phyloP scores from a whole-genome alignment of 2,113 vertebrate species.

The Phalacrocorax carbo region DNA sequence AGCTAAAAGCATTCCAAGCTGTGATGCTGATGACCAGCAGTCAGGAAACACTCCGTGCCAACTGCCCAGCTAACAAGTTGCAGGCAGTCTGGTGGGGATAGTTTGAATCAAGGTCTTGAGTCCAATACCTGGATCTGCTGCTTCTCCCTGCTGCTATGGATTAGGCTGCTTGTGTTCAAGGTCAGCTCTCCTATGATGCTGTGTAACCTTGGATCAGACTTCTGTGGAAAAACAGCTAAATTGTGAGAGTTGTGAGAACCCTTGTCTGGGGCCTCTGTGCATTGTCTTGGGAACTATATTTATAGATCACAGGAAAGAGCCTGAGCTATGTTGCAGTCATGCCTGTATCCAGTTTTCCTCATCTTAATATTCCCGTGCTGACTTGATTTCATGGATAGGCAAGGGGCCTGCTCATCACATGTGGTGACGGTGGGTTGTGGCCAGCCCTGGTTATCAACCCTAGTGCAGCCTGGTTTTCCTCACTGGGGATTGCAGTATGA shows the following conservation, averaged over 20 bases:
- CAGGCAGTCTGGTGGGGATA: not conserved
- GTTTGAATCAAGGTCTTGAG: not conserved
- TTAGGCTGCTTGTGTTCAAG: not conserved
- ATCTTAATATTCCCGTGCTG: not conserved
- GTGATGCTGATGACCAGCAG: not conserved
- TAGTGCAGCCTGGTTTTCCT: not conserved
- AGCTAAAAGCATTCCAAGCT: not conserved
- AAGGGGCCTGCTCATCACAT: not conserved
- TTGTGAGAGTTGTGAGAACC: not conserved
- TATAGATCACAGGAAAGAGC: not conserved
- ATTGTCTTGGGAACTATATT: not conserved
- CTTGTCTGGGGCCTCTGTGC: not conserved
- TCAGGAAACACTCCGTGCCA: not conserved
- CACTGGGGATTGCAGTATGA: not conserved
- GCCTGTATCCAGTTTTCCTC: not conserved
- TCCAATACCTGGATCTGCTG: not conserved
- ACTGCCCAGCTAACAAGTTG: not conserved
- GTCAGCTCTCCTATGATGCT: not conserved
- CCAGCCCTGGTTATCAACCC: not conserved
- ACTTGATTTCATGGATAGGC: not conserved
- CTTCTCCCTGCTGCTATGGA: not conserved
- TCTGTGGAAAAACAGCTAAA: not conserved
- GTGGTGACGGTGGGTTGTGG: not conserved
- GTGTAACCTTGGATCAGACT: not conserved
- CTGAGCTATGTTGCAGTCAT: not conserved